Percentiles rank a stretch among this genome's conserved stretches.
Evolutionary conservation across 1,140 invertebrate genomes (phyloP).

Genomic region (Cecropterus lyciades): DNA sequence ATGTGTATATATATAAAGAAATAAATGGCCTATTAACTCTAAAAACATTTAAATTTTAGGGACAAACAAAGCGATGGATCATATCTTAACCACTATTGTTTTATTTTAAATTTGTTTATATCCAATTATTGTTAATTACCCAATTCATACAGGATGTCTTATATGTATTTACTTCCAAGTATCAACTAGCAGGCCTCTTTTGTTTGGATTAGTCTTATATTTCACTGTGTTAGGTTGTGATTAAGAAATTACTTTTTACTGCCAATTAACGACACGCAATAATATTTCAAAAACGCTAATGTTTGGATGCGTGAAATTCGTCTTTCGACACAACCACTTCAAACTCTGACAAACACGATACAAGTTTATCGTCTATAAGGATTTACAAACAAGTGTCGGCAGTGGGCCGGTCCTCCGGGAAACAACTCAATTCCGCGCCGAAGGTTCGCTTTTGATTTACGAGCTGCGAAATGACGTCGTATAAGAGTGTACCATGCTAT

Average conservation of each 20-base stretch:
- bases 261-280: not conserved
- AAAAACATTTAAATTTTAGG: no score
- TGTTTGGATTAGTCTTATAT: no score
- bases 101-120: no score
- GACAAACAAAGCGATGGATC: no score
- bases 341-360: not conserved
- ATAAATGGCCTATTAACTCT: no score
- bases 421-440: not conserved
- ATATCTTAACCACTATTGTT: no score
- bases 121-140: no score
- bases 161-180: no score
- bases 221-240: no score
- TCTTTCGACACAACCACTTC: not conserved
- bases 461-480: not conserved
- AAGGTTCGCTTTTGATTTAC: slow-evolving; percentile 4
- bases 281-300: not conserved
- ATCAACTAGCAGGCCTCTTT: no score
- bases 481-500: not conserved
- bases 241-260: not conserved
- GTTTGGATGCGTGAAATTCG: not conserved
- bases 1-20: no score
- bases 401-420: not conserved
- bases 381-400: slow-evolving; percentile 1
- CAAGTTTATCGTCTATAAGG: not conserved
- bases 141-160: no score